These are phyloP conservation scores for Eristalinus aeneus DNA, from an alignment of 2,888 invertebrate species.

Conservation along the genomic window DNA sequence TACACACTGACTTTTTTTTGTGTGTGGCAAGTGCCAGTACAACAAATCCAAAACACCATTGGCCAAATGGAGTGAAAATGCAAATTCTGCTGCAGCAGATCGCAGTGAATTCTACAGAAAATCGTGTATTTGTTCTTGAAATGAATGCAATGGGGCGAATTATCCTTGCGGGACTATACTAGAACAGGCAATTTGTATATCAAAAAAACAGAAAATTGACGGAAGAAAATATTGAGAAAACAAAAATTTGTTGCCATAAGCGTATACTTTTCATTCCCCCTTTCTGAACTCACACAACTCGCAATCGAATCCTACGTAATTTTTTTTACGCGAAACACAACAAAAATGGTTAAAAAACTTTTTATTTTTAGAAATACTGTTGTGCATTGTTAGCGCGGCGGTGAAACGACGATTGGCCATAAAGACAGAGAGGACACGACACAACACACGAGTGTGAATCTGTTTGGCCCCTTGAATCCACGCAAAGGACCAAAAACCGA, in stretches of 20 bases:
- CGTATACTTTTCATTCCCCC: constrained; percentile 6
- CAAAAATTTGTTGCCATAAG: constrained; percentile 28
- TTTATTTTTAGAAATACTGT: constrained; percentile 64
- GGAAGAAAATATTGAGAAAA: neutral
- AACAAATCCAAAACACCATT: constrained; percentile 28
- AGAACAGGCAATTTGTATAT: neutral
- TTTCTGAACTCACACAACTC: constrained; percentile 16
- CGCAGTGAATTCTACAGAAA: constrained; percentile 34
- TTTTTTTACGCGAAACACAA: constrained; percentile 25
- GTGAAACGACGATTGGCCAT: constrained; percentile 2
- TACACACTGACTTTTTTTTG: neutral
- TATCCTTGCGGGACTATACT: neutral
- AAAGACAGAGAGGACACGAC: constrained; percentile 15
- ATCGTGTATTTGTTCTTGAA: constrained; percentile 26
- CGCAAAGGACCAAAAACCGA: constrained; percentile 38
- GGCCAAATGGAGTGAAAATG: constrained; percentile 55
- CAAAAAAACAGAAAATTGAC: neutral
- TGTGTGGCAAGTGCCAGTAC: constrained; percentile 32
- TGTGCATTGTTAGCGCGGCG: constrained; percentile 40
- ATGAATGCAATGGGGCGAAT: constrained; percentile 5
- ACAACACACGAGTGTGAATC: constrained; percentile 16
- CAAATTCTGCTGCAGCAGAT: constrained; percentile 21
- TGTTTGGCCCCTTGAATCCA: constrained; percentile 3
- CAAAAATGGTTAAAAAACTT: constrained; percentile 48
- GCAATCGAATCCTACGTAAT: constrained; percentile 64